Conservation (phyloP, 1,140 invertebrate species). For the Drosophila melanogaster region DNA sequence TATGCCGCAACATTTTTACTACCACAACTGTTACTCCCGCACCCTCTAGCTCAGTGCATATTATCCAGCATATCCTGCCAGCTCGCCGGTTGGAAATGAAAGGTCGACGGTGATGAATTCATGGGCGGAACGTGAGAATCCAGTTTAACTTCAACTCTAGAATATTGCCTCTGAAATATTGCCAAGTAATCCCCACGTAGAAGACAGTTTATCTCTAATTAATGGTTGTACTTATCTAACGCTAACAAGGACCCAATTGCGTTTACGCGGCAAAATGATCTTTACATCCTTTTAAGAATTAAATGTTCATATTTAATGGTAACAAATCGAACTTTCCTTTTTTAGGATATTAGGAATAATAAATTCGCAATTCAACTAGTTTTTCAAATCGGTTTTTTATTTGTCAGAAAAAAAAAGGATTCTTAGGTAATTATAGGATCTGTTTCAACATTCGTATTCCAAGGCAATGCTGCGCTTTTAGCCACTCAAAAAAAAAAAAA, state of each 20-base stretch:
- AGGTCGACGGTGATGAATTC: conserved; percentile 13
- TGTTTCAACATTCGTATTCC: conserved; percentile 24
- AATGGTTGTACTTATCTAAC: conserved; percentile 19
- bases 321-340: too few species aligned
- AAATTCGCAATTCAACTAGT: not conserved
- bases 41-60: not conserved
- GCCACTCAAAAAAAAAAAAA: conserved; percentile 52
- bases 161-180: not conserved
- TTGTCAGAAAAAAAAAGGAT: conserved; percentile 30
- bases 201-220: conserved; percentile 32
- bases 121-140: conserved; percentile 34
- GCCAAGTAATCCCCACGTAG: conserved; percentile 30
- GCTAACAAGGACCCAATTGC: conserved; percentile 10
- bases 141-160: not conserved
- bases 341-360: too few species aligned
- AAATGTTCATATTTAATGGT: too few species aligned
- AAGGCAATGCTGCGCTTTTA: conserved; percentile 52
- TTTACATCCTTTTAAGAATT: too few species aligned
- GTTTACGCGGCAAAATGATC: not conserved
- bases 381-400: conserved; percentile 24
- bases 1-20: conserved; percentile 49
- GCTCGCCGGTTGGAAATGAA: not conserved
- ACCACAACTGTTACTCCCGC: not conserved
- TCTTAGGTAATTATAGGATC: conserved; percentile 40
- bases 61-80: conserved; percentile 13